phyloP scores from a whole-genome alignment of 2,888 invertebrate species.

The Hermaeophaga mercurialis region DNA sequence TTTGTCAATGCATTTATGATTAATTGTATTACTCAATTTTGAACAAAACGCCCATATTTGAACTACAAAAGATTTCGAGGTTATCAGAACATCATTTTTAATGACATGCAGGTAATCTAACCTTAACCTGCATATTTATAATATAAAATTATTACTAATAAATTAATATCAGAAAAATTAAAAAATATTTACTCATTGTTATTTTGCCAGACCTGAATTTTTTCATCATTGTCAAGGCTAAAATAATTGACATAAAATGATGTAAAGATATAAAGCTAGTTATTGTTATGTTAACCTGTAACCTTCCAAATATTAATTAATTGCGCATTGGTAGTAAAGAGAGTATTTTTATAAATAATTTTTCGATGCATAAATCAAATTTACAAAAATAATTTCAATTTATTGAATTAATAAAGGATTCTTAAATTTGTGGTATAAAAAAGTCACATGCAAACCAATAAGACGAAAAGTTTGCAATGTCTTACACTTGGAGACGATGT shows the following conservation, averaged over 20 bases:
- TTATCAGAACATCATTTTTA: not conserved
- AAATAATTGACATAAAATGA: not conserved
- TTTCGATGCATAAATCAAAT: no score
- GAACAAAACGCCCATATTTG: not conserved
- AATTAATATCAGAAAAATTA: not conserved
- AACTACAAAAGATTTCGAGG: not conserved
- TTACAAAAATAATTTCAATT: no score
- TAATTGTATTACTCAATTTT: slow-evolving; percentile 19
- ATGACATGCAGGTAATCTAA: not conserved
- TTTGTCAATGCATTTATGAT: not conserved
- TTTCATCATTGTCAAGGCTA: not conserved
- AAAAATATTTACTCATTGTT: not conserved
- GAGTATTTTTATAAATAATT: no score
- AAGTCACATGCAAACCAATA: no score
- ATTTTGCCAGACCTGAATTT: not conserved
- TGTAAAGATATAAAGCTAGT: not conserved
- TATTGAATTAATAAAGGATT: no score
- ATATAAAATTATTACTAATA: not conserved
- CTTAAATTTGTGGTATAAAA: no score
- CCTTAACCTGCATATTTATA: slow-evolving; percentile 1
- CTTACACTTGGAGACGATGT: no score
- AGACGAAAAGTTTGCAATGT: no score
- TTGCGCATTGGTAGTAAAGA: not conserved
- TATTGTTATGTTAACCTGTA: not conserved
- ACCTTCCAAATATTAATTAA: not conserved